A percentile compares a stretch with the other conserved stretches of the same genome.
These are phyloP conservation scores for Spilarctia lutea DNA, from an alignment of 2,888 invertebrate species.

Conservation along the genomic window DNA sequence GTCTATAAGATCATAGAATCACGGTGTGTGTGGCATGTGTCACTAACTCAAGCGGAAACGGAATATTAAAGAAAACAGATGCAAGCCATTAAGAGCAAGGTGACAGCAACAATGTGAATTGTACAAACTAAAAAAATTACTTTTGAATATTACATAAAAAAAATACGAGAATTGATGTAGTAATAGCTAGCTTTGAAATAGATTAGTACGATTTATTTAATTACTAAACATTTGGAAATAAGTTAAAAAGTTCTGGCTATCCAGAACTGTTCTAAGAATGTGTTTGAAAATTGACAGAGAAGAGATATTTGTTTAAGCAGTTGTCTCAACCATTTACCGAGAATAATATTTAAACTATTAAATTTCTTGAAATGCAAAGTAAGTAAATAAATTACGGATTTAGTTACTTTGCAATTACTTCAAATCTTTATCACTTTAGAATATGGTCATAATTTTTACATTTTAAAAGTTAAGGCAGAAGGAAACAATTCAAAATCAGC, in stretches of 20 bases:
- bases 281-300: neutral
- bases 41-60: neutral
- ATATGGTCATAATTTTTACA: too few species aligned
- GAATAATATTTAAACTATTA: too few species aligned
- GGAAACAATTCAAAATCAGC: neutral
- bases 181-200: too few species aligned
- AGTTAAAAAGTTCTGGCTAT: neutral
- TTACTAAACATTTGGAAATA: neutral
- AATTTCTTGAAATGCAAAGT: too few species aligned
- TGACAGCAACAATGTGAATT: neutral
- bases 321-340: neutral
- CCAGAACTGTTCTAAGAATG: neutral
- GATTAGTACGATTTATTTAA: too few species aligned
- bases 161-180: neutral
- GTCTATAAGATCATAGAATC: conserved; percentile 56
- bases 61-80: neutral
- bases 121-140: neutral
- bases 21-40: conserved; percentile 27
- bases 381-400: too few species aligned
- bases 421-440: too few species aligned
- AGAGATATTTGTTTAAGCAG: neutral
- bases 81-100: neutral
- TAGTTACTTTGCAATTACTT: too few species aligned
- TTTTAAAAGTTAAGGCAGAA: too few species aligned
- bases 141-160: neutral